phyloP scores from a whole-genome alignment of 2,797 vertebrate species.

The Acrocephalus scirpaceus region DNA sequence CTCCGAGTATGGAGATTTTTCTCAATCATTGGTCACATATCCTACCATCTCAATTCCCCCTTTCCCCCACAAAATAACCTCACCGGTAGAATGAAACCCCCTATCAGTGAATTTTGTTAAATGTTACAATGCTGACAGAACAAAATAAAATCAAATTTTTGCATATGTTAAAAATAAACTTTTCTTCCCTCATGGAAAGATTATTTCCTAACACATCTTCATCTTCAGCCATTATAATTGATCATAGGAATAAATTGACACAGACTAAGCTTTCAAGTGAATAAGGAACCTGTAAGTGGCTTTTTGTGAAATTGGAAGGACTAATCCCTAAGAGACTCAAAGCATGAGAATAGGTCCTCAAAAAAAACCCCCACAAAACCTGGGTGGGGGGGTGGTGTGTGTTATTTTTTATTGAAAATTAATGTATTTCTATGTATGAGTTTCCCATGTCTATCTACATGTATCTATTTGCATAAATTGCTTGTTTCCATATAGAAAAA shows the following conservation, averaged over 20 bases:
- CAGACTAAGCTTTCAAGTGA: background rate
- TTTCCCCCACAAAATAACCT: accelerated
- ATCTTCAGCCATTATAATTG: background rate
- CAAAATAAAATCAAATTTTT: background rate
- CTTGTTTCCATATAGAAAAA: background rate
- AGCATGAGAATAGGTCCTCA: background rate
- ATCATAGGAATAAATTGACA: background rate
- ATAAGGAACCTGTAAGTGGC: background rate
- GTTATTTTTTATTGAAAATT: background rate
- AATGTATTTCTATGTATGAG: background rate
- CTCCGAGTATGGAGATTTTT: background rate
- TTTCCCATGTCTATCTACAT: background rate
- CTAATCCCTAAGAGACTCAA: background rate
- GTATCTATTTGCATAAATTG: background rate
- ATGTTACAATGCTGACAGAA: background rate
- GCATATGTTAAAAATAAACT: background rate
- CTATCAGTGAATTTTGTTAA: background rate
- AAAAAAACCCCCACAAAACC: background rate
- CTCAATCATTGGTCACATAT: background rate
- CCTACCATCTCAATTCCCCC: background rate
- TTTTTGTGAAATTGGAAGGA: background rate
- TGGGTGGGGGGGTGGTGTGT: too few relatives aligned
- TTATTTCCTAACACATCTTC: background rate
- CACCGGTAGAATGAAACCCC: accelerated
- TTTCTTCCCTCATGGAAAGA: background rate